Evolutionary conservation across 1,140 invertebrate genomes (phyloP), one percentile per base, ranked within the genome.

Genomic region (Drosophila leontia): DNA sequence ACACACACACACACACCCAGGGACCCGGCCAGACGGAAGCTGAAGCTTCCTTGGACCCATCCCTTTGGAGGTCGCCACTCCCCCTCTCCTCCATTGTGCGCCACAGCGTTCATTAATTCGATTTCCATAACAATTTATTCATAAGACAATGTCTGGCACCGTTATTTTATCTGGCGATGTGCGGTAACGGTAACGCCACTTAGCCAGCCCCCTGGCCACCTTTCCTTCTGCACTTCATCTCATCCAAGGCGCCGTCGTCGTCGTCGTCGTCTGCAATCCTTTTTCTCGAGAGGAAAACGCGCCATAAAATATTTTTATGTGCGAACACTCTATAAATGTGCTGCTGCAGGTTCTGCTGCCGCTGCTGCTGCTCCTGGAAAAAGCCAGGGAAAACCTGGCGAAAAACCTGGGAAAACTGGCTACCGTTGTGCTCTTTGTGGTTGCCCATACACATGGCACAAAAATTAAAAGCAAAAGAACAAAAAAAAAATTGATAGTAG

Each of bases 51-150:
- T 45, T 44, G 63, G 70, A 62, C 68, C 65, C 15, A 6, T 19
- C 64, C 15, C 5, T 44, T 47, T 13, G 63, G 63, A 47, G 42
- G 59, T 67, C 64, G 64, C 51, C 45, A 47, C 26, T n/a, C 32
- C 8, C 32, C 6, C 35, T 13, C 19, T 39, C 67, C 79, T 69
- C 64, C 82, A 88, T 79, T 81, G 81, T 82, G 81, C 82, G 88
- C 84, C 86, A 81, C 81, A 88, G 91, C 91, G 88, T 92, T 92
- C 91, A 92, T 92, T 92, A 92, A 92, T 92, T 92, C 91, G 91
- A 92, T 92, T 92, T 92, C 91, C 91, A 92, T 92, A 92, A 92
- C 91, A 92, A 92, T 92, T 92, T 92, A 92, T 92, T 92, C 91
- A 92, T 92, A 92, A 92, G 91, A 92, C 91, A 92, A 92, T 92